Percentiles rank a stretch among this genome's conserved stretches.
Evolutionary conservation across 2,888 invertebrate species (phyloP).

Genomic region (Hemaris fuciformis): DNA sequence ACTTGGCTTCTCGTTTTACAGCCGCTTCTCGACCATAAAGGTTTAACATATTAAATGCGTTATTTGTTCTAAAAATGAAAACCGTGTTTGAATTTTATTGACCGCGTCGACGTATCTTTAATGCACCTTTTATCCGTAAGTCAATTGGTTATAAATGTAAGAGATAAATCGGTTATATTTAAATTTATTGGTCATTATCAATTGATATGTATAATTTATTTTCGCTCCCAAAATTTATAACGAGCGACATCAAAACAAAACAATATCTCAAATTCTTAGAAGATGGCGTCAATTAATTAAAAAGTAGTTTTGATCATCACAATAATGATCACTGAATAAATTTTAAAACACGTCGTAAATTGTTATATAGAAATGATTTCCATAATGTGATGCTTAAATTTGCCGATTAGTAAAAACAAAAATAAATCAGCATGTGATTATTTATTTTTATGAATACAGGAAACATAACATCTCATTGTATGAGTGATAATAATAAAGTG

Average conservation of each 20-base stretch:
- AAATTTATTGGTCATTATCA: neutral
- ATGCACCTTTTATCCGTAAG: neutral
- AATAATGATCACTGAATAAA: neutral
- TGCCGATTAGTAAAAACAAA: neutral
- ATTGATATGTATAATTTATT: neutral
- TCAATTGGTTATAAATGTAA: neutral
- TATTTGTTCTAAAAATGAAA: conserved; percentile 32
- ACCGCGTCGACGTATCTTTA: neutral
- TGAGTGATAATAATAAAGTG: no score
- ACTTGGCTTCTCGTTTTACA: no score
- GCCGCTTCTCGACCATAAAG: no score
- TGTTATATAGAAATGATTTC: conserved; percentile 2
- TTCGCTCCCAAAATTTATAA: neutral
- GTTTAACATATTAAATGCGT: conserved; percentile 36
- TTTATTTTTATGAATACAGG: neutral
- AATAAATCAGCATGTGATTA: neutral
- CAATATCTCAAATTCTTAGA: neutral
- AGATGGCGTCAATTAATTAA: conserved; percentile 1
- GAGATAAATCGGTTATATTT: neutral
- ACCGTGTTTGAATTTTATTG: conserved; percentile 17
- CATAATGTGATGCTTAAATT: neutral
- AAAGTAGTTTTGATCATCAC: neutral
- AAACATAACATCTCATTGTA: neutral
- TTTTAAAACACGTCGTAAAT: neutral
- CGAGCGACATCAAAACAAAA: neutral